Evolutionary conservation across 2,888 invertebrate genomes (phyloP).

Genomic region (Temnothorax rugatulus): DNA sequence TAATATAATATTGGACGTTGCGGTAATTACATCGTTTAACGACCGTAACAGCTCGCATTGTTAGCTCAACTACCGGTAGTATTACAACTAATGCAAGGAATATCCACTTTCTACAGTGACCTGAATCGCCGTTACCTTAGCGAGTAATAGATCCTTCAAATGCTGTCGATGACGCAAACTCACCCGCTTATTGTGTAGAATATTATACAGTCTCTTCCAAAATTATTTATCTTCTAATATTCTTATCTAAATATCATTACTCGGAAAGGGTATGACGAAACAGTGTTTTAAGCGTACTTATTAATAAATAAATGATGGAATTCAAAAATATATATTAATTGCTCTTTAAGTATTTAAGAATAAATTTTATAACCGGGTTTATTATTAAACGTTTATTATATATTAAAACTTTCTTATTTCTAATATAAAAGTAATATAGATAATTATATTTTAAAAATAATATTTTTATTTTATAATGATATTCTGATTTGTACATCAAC

Average conservation of each 20-base stretch:
- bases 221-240: constrained; percentile 32
- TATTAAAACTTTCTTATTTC: background rate
- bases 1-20: constrained; percentile 41
- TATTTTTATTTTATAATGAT: background rate
- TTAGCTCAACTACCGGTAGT: constrained; percentile 58
- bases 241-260: background rate
- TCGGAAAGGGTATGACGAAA: background rate
- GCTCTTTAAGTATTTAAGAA: background rate
- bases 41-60: constrained; percentile 54
- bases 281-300: background rate
- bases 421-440: background rate
- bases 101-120: constrained; percentile 74
- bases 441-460: background rate
- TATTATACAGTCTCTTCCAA: constrained; percentile 49
- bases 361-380: background rate
- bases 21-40: constrained; percentile 50
- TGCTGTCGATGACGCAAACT: constrained; percentile 71
- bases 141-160: constrained; percentile 72
- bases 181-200: constrained; percentile 53
- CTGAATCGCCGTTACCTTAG: constrained; percentile 68
- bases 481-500: background rate
- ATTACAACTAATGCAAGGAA: constrained; percentile 64
- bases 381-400: constrained; percentile 7
- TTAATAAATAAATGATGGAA: background rate
- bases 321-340: constrained; percentile 12